These are phyloP conservation scores for Hypsopygia costalis DNA, from an alignment of 2,888 invertebrate genomes.

Conservation along the genomic window DNA sequence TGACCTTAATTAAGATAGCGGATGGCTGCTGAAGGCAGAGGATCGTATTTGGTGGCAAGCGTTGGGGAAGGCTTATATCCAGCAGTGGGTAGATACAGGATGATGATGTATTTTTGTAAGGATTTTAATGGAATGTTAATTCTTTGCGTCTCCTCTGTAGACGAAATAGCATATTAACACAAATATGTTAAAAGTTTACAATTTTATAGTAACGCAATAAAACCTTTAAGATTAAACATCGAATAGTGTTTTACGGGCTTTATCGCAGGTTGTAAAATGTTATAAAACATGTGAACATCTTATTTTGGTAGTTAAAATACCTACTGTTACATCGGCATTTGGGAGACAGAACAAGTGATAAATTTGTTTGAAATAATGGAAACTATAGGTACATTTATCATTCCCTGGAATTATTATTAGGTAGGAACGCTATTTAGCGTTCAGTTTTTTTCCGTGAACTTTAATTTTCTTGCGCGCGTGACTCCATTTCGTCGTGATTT, in stretches of 20 bases:
- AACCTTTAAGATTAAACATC: conserved; percentile 32
- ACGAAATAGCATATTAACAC: conserved; percentile 45
- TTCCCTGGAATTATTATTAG: not conserved
- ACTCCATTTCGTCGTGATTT: conserved; percentile 49
- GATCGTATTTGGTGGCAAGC: too few relatives aligned
- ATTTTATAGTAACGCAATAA: conserved; percentile 37
- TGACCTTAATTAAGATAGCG: too few relatives aligned
- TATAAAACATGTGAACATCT: conserved; percentile 23
- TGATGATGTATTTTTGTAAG: conserved; percentile 19
- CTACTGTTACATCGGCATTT: too few relatives aligned
- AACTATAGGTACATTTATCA: not conserved
- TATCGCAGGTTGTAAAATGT: conserved; percentile 23
- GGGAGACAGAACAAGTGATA: conserved; percentile 14
- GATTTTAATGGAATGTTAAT: conserved; percentile 35
- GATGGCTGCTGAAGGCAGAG: too few relatives aligned
- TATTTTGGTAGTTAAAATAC: conserved; percentile 14
- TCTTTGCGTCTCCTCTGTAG: conserved; percentile 14
- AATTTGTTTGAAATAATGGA: not conserved
- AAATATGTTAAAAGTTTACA: conserved; percentile 50
- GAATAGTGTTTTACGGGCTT: conserved; percentile 23
- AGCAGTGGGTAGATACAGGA: conserved; percentile 22
- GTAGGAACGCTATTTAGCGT: conserved; percentile 4
- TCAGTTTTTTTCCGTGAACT: conserved; percentile 20
- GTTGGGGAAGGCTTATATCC: too few relatives aligned
- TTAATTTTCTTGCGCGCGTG: conserved; percentile 58